Percentiles rank a stretch among this genome's conserved stretches.
phyloP scores from a whole-genome alignment of 1,140 invertebrate genomes.

The Diorhabda elongata region DNA sequence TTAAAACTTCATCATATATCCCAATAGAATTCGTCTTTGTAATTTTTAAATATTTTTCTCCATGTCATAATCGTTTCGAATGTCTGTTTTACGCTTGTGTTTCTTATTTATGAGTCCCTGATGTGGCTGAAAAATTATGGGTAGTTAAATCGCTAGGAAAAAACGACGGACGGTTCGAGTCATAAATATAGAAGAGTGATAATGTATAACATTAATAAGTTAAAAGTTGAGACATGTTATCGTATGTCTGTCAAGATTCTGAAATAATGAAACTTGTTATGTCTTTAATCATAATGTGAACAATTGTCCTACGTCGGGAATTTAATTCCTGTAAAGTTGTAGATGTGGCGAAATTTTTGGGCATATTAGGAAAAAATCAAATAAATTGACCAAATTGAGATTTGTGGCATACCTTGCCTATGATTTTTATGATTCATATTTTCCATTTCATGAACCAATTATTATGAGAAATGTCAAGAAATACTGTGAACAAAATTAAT shows the following conservation, averaged over 20 bases:
- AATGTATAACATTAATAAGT: neutral
- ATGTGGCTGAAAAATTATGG: neutral
- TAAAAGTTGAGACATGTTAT: neutral
- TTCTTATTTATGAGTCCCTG: neutral
- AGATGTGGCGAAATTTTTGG: too few species aligned
- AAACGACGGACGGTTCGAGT: neutral
- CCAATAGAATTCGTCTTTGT: neutral
- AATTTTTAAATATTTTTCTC: slow-evolving; percentile 1
- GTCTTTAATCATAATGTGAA: neutral
- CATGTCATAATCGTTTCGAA: neutral
- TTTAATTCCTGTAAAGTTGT: too few species aligned
- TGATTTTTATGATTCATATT: too few species aligned
- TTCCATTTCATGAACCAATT: too few species aligned
- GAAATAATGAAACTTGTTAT: neutral
- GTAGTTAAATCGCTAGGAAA: neutral
- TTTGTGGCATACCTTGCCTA: too few species aligned
- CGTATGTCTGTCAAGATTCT: neutral
- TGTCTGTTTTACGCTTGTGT: neutral
- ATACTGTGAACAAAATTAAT: too few species aligned
- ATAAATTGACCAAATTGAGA: too few species aligned
- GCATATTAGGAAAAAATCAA: too few species aligned
- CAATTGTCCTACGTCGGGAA: neutral
- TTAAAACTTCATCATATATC: too few species aligned
- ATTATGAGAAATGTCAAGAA: too few species aligned
- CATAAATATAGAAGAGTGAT: neutral